Evolutionary conservation across 2,113 vertebrate genomes (phyloP), one percentile per base, ranked within the genome.

Genomic region (Embiotoca jacksoni): DNA sequence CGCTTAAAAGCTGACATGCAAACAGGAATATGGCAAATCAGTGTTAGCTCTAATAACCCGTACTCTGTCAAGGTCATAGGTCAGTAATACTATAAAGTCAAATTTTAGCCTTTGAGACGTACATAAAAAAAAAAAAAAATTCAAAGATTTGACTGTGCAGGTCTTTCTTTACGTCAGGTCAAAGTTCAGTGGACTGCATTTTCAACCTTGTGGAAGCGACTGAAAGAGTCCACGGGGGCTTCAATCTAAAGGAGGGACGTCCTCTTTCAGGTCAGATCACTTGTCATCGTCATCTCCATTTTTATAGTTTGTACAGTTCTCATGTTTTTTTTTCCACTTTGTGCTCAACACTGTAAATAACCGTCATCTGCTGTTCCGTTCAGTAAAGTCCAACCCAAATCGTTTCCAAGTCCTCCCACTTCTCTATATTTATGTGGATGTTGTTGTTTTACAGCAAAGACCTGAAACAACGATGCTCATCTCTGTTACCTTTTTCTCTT

Each of bases 51-150:
- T 30, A 73, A 46, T 3, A 9, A 85, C 0, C n/a, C 77, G 4
- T 94, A 93, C 66, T 83, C 90, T 47, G 72, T 94, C 5, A 94
- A 92, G 79, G 91, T 94, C 56, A 89, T 66, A 85, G 93, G 93
- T 94, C 59, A 74, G 83, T 70, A 46, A 3, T 15, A 46, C 46
- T 1, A 56, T n/a, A 32, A 7, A 44, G 35, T 11, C 39, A 30
- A 57, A 33, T 14, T 6, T 71, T 30, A 49, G 33, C 44, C 55
- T 9, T 23, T 49, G 15, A 30, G 55, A 23, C 23, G 23, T 23
- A 23, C 23, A 23, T 23, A 23, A 23, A 23, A 23, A 23, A 23
- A 23, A 23, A 23, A 23, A 23, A 23, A 1, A 23, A 31, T 35
- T 66, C 11, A 59, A 30, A 30, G 23, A 6, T 9, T 7, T 6